Conservation (phyloP, 2,888 invertebrate genomes). For the Drosophila quinaria region DNA sequence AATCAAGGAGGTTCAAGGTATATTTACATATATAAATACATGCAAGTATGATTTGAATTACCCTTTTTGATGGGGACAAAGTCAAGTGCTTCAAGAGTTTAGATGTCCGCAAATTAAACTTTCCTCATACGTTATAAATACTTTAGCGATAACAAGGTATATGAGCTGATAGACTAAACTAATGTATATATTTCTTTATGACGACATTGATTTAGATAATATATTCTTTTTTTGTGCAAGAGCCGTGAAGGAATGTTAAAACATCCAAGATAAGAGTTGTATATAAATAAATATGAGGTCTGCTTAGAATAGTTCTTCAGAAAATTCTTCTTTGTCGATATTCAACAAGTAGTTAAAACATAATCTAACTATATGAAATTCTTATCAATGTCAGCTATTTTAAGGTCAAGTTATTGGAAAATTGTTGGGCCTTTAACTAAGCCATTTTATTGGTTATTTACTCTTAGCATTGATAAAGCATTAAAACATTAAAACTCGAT, state of each 20-base stretch:
- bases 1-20: slow-evolving; percentile 83
- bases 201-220: slow-evolving; percentile 63
- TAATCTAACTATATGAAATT: not conserved
- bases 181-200: slow-evolving; percentile 44
- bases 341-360: not conserved
- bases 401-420: slow-evolving; percentile 8
- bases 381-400: slow-evolving; percentile 3
- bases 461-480: not conserved
- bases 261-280: slow-evolving; percentile 48
- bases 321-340: not conserved
- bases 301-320: not conserved
- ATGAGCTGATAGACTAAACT: slow-evolving; percentile 33
- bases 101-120: slow-evolving; percentile 11
- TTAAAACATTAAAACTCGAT: not conserved
- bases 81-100: slow-evolving; percentile 20
- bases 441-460: slow-evolving; percentile 11
- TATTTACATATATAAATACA: slow-evolving; percentile 36
- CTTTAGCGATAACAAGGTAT: slow-evolving; percentile 53
- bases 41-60: not conserved
- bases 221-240: slow-evolving; percentile 19
- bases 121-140: slow-evolving; percentile 54
- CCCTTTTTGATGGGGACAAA: not conserved
- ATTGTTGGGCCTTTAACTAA: slow-evolving; percentile 7
- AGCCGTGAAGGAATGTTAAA: slow-evolving; percentile 50
- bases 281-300: slow-evolving; percentile 45